Evolutionary conservation across 2,113 vertebrate species (phyloP), one percentile per base, ranked within the genome.

Genomic region (Saccopteryx leptura): DNA sequence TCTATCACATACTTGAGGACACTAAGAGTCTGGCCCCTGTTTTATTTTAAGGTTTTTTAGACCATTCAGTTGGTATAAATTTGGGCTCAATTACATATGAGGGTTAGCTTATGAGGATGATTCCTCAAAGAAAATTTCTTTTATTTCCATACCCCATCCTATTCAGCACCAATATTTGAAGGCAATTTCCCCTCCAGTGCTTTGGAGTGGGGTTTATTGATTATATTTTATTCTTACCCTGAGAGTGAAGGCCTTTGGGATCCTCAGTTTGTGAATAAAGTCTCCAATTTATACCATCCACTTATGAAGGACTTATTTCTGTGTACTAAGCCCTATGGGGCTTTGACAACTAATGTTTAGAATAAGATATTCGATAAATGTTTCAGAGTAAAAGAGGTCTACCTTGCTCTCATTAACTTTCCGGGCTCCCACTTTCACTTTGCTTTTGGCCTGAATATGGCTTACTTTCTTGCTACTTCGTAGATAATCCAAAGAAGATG

Each of bases 41-140:
- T 69, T 69, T 89, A 65, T 54, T 93, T 88, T 95, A 76, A 84
- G 65, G 46, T 84, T 94, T 86, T 91, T 92, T 48, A 72, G 50
- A 76, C 56, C 23, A 48, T 88, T 87, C 31, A 93, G n/a, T 88
- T 93, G 54, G 74, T 91, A 80, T 94, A 48, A 66, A 83, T 92
- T 61, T 74, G 21, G 50, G 28, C 24, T 76, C 50, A 61, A 2
- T 95, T 89, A 94, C 80, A 93, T 33, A 31, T 28, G 56, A 90
- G 31, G 19, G 0, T 54, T 85, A 26, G n/a, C 46, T 89, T 78
- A 14, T n/a, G 24, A 8, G 78, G 52, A 68, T 54, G 46, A 79
- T 87, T 92, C 63, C 58, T 84, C 46, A 56, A 79, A 28, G 71
- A n/a, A 2, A 56, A 54, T 58, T 65, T 65, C 61, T 50, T n/a